Conservation (phyloP, 1,140 invertebrate species). For the Drosophila ficusphila region DNA sequence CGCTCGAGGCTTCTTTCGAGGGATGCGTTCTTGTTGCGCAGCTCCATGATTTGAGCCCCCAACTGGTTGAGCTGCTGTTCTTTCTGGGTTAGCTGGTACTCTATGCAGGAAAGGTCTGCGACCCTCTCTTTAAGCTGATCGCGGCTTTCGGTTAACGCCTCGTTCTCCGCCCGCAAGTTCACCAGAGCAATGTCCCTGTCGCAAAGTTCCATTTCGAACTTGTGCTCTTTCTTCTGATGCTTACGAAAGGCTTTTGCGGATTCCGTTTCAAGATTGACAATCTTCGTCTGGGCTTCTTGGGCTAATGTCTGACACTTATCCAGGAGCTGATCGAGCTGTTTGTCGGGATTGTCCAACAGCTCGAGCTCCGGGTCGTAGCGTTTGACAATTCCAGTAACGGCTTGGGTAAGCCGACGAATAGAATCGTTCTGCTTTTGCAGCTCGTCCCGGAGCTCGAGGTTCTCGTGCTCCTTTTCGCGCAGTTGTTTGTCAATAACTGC, state of each 20-base stretch:
- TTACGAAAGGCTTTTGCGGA: neutral
- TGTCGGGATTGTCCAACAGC: neutral
- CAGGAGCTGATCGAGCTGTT: neutral
- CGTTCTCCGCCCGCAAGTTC: slow-evolving; percentile 11
- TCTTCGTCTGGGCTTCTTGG: neutral
- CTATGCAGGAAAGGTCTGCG: no score
- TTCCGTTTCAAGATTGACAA: neutral
- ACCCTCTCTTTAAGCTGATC: slow-evolving; percentile 18
- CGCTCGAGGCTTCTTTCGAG: slow-evolving; percentile 19
- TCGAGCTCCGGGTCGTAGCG: neutral
- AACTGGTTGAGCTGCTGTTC: slow-evolving; percentile 38
- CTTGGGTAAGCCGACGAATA: no score
- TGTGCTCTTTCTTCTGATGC: no score
- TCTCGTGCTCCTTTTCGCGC: slow-evolving; percentile 76
- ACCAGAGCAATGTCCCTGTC: no score
- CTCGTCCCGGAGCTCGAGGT: slow-evolving; percentile 46
- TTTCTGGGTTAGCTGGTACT: slow-evolving; percentile 36
- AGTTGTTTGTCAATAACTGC: slow-evolving; percentile 76
- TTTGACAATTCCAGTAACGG: no score
- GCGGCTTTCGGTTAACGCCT: neutral
- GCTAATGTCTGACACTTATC: neutral
- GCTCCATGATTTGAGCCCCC: slow-evolving; percentile 14
- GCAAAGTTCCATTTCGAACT: no score
- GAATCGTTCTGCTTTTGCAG: neutral
- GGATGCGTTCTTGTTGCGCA: slow-evolving; percentile 19